Base-by-base conservation (phyloP, 2,113 vertebrate genomes). In the Rutilus rutilus region DNA sequence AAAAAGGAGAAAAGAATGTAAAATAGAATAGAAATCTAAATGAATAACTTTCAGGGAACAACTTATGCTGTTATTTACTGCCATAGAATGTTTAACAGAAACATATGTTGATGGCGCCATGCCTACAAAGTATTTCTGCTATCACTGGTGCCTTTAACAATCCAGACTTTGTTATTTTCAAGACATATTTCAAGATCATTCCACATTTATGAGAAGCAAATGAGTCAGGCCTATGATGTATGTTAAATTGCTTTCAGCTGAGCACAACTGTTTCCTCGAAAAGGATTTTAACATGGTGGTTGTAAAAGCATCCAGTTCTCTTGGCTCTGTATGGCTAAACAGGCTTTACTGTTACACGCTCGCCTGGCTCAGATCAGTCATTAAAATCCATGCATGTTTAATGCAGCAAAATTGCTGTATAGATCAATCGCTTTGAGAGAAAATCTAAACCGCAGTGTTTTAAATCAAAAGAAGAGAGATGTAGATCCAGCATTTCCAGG, bases 381-480 rank as follows among this genome's bases (percentile, higher is more conserved):
- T 85, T 89, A 71, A 78, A 52, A 60, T 64, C 78, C 42, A 87
- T 87, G 80, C 71, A 89, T 89, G 83, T 89, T 89, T 89, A 87
- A 89, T 89, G 83, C 73, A 36, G 78, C 82, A 62, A 62, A 87
- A 85, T 81, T 67, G 85, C 82, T 82, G 73, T 60, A 42, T 42
- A 77, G 78, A 87, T 85, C 85, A 82, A 80, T 78, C 27, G 60
- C 80, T 78, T 82, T 60, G 23, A 14, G 45, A 82, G 23, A 86
- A 54, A 42, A 75, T 71, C 45, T 23, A 84, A 67, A 76, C 87
- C 30, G 23, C 21, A n/a, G 67, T 36, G 50, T 83, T 83, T 73
- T 3, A 71, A 82, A 83, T 57, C 4, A 73, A 71, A 67, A 67
- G 8, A 81, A 79, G 19, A 42, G 59, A 64, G 57, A 88, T 78